A percentile compares a stretch with the other conserved stretches of the same genome.
phyloP scores from a whole-genome alignment of 2,113 vertebrate species.

The Alosa alosa region DNA sequence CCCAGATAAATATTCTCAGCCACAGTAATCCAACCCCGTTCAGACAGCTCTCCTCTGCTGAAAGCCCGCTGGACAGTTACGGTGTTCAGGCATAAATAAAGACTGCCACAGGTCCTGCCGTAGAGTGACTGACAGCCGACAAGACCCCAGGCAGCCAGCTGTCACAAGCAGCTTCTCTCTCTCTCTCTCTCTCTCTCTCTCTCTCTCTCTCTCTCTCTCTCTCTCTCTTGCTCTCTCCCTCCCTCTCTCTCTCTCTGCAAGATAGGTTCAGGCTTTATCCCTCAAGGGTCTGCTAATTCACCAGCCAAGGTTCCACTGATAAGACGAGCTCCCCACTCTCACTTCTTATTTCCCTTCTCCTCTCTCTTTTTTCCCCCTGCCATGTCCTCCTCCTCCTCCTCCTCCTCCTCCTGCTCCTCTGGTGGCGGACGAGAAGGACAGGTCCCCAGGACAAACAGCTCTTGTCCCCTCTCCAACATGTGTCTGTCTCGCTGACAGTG shows the following conservation, averaged over 20 bases:
- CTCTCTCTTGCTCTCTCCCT: background rate
- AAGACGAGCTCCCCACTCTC: conserved; percentile 65
- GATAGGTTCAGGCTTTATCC: conserved; percentile 82
- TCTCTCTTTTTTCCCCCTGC: background rate
- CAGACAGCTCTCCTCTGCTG: conserved; percentile 77
- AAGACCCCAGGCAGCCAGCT: conserved; percentile 72
- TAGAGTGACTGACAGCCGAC: conserved; percentile 84
- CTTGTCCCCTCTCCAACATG: conserved; percentile 63
- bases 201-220: background rate
- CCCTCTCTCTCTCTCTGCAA: conserved; percentile 62
- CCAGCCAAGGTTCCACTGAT: conserved; percentile 80
- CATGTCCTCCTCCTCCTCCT: conserved; percentile 33
- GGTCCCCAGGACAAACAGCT: conserved; percentile 72
- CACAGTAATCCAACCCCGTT: conserved; percentile 75
- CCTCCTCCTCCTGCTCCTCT: conserved; percentile 57
- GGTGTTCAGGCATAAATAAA: conserved; percentile 80
- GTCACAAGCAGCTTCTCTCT: conserved; percentile 63
- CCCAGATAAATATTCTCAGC: conserved; percentile 69
- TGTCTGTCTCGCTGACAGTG: conserved; percentile 72
- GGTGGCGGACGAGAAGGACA: conserved; percentile 68
- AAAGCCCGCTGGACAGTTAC: conserved; percentile 73
- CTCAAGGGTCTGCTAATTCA: conserved; percentile 85
- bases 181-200: background rate
- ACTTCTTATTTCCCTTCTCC: conserved; percentile 45
- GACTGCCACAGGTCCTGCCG: conserved; percentile 70